Base-by-base conservation (phyloP, 92 coral and sea anemone genomes). In the Epizoanthus stellaris region DNA sequence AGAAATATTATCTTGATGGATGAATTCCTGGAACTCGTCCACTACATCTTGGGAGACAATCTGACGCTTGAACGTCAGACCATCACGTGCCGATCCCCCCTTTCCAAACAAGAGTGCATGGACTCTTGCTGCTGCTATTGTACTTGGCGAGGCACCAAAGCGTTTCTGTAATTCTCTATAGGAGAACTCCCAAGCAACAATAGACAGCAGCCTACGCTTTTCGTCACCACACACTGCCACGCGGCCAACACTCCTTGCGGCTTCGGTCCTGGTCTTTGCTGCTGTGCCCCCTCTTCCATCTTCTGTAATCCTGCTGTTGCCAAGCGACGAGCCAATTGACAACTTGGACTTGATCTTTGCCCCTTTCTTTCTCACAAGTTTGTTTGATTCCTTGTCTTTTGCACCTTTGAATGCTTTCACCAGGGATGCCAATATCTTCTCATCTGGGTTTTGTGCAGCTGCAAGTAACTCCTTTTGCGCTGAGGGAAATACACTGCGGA, bases 41-140 rank as follows among this genome's bases (percentile, higher is more conserved):
- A 90, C 23, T 3, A 90, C 76, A 12, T 90, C 91, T 8, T 82
- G 89, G 3, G 85, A 80, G 0, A 81, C 91, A 16, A 67, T 54
- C 66, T 88, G 91, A 30, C 82, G 86, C 16, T 15, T 80, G 70
- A 91, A 85, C 6, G 4, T 80, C 34, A 88, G 71, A 1, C 82
- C 80, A 25, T 76, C 49, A 0, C 66, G 67, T 23, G 92, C 73
- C 0, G 54, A 85, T 7, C 89, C 92, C 15, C 89, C 89, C 66
- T 70, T 89, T 15, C 92, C 89, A 81, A 89, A 89, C 68, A 89
- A 63, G 36, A 67, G 34, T 12, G 86, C 88, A 87, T 90, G 93
- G 2, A 84, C 89, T 59, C 85, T 69, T 3, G 89, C 89, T 63
- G 92, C 89, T 20, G 92, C 56, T 10, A 89, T 74, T 7, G 89